A percentile compares a stretch with the other conserved stretches of the same genome.
Evolutionary conservation across 2,113 vertebrate species (phyloP).

Genomic region (Pyxicephalus adspersus): DNA sequence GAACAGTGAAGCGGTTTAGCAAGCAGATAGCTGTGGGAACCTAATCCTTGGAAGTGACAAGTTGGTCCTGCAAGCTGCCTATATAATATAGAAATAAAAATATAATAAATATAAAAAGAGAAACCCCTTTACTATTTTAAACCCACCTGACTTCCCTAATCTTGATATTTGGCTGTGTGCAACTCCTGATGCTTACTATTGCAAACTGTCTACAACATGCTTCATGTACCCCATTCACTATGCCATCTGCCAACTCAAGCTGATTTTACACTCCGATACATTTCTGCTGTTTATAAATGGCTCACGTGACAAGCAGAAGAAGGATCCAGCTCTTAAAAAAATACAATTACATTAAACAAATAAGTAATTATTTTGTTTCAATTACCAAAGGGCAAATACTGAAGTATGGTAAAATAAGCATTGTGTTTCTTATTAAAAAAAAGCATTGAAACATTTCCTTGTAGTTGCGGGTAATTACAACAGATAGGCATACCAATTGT

Average conservation of each 20-base stretch:
- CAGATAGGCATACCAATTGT: neutral
- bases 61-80: no score
- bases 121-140: no score
- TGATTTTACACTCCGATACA: conserved; percentile 32
- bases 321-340: conserved; percentile 7
- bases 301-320: conserved; percentile 4
- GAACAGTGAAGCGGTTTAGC: no score
- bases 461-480: conserved; percentile 2
- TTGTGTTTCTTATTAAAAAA: neutral
- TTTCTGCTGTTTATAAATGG: conserved; percentile 8
- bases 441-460: conserved; percentile 1
- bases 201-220: conserved; percentile 13
- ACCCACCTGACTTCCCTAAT: neutral
- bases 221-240: conserved; percentile 14
- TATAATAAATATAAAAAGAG: no score
- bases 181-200: neutral
- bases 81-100: no score
- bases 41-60: no score
- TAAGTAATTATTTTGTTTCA: conserved; percentile 32
- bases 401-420: neutral
- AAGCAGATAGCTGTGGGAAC: no score
- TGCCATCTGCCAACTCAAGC: conserved; percentile 39
- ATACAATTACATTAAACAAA: neutral
- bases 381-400: conserved; percentile 17
- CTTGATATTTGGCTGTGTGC: neutral